Percentiles rank a stretch among this genome's conserved stretches.
These are phyloP conservation scores for Sialia sialis DNA, from an alignment of 2,113 vertebrate genomes.

Conservation along the genomic window DNA sequence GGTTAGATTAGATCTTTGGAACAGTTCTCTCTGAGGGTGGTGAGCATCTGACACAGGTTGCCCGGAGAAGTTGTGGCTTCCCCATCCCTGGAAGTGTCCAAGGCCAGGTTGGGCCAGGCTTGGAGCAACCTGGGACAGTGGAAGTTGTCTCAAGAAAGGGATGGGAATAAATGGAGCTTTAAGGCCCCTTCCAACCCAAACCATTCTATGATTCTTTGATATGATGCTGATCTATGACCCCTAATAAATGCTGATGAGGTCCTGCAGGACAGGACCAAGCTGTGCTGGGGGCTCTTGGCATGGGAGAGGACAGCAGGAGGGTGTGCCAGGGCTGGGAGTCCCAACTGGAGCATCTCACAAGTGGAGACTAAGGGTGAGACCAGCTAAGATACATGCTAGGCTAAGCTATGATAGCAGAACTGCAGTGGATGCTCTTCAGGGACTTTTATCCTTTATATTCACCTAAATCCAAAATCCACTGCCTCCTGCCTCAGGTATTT, in stretches of 20 bases:
- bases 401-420: neutral
- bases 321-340: neutral
- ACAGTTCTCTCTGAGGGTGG: neutral
- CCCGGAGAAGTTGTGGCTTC: neutral
- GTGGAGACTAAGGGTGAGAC: neutral
- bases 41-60: rapidly evolving
- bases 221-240: rapidly evolving
- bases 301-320: neutral
- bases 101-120: rapidly evolving
- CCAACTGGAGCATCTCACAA: neutral
- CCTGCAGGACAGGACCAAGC: neutral
- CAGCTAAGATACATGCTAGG: neutral
- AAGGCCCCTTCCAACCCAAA: neutral
- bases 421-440: neutral
- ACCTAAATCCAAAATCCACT: neutral
- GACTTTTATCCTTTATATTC: neutral
- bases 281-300: rapidly evolving
- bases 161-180: neutral
- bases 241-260: neutral
- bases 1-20: neutral
- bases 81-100: neutral
- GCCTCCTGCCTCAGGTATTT: neutral
- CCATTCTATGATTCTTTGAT: neutral
- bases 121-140: rapidly evolving
- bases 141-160: neutral